phyloP scores from a whole-genome alignment of 2,797 vertebrate species.

The Danionella dracula region DNA sequence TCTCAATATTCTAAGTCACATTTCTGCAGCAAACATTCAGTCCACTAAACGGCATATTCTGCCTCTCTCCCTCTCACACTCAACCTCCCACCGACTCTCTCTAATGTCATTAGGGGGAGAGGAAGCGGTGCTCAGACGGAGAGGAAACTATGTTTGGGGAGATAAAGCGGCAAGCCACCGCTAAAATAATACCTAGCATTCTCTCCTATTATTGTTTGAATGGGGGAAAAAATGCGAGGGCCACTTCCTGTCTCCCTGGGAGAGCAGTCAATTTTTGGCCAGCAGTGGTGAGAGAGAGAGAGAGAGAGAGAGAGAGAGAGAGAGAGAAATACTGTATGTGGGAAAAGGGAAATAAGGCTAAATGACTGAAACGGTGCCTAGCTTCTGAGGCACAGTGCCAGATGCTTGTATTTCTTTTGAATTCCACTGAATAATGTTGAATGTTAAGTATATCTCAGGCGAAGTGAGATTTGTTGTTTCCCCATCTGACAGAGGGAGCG shows the following conservation, averaged over 20 bases:
- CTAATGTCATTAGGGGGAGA: slow-evolving; percentile 57
- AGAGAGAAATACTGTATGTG: background rate
- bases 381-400: slow-evolving; percentile 7
- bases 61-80: slow-evolving; percentile 21
- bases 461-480: slow-evolving; percentile 2
- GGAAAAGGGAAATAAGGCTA: background rate
- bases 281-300: slow-evolving; percentile 14
- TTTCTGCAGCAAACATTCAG: slow-evolving; percentile 21
- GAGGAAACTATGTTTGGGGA: slow-evolving; percentile 83
- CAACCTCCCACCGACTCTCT: slow-evolving; percentile 52
- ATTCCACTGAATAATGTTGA: slow-evolving; percentile 2
- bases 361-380: background rate
- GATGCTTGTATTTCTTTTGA: slow-evolving; percentile 7
- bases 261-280: slow-evolving; percentile 39
- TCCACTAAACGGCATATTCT: slow-evolving; percentile 8
- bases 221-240: slow-evolving; percentile 56
- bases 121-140: slow-evolving; percentile 54
- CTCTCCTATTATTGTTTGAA: slow-evolving; percentile 73
- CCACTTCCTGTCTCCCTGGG: slow-evolving; percentile 63
- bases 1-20: slow-evolving; percentile 17
- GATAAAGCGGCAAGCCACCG: slow-evolving; percentile 79
- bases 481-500: background rate
- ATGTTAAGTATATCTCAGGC: background rate
- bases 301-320: background rate
- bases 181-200: slow-evolving; percentile 75